A percentile compares a stretch with the other conserved stretches of the same genome.
Evolutionary conservation across 2,888 invertebrate genomes (phyloP).

Genomic region (Hylaea fasciaria): DNA sequence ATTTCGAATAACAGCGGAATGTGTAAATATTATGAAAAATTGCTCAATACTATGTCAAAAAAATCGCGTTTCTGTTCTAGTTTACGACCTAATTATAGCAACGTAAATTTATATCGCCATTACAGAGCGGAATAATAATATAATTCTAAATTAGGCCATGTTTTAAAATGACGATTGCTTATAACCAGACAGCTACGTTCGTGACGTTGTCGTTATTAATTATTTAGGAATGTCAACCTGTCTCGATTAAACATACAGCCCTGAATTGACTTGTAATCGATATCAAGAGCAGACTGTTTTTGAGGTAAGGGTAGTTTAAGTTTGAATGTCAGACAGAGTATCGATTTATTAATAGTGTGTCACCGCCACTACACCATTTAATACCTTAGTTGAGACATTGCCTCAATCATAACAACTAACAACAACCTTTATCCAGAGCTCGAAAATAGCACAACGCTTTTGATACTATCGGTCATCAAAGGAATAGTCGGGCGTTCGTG

Average conservation of each 20-base stretch:
- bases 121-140: constrained; percentile 37
- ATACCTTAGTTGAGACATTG: background rate
- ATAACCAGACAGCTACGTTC: constrained; percentile 44
- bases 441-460: constrained; percentile 7
- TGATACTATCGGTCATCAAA: constrained; percentile 15
- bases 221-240: too few relatives aligned
- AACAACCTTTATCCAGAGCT: too few relatives aligned
- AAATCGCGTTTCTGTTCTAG: constrained; percentile 47
- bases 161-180: constrained; percentile 38
- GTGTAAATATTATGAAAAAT: constrained; percentile 38
- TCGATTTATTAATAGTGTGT: constrained; percentile 5
- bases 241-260: background rate
- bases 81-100: constrained; percentile 45
- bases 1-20: constrained; percentile 26
- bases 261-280: constrained; percentile 7
- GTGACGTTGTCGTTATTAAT: constrained; percentile 33
- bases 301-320: constrained; percentile 2
- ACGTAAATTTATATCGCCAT: constrained; percentile 42
- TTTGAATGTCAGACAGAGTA: constrained; percentile 20
- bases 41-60: constrained; percentile 42
- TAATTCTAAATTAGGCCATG: constrained; percentile 46
- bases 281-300: constrained; percentile 3
- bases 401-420: constrained; percentile 1
- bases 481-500: constrained; percentile 22
- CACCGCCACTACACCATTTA: background rate